Evolutionary conservation across 2,113 vertebrate genomes (phyloP), one percentile per base, ranked within the genome.

Genomic region (Lethenteron reissneri): DNA sequence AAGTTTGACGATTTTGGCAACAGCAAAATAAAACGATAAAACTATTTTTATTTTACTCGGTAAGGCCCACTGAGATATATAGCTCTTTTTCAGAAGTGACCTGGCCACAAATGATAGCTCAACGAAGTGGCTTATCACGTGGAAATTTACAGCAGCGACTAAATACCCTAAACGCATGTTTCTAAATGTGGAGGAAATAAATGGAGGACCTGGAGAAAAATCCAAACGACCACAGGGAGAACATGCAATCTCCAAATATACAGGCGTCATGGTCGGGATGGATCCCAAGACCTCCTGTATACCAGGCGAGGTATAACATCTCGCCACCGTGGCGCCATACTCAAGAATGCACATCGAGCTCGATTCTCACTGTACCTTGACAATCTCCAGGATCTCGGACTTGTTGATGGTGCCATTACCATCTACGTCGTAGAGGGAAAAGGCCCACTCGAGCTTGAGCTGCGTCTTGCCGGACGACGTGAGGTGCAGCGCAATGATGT

Each of bases 381-480:
- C 82, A 73, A 92, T 94, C 79, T 92, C 90, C 2, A 83, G 79
- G 75, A 92, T 88, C 75, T 95, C 90, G 0, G 62, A 72, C 80
- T 92, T 95, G 81, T 83, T 92, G 80, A 95, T 84, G 80, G 88
- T 82, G 1, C 91, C 90, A 1, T 92, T 95, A 71, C 89, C 82
- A 6, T 95, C 90, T 1, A 95, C 88, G 8, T 95, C 91, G 9
- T 92, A 95, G 57, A 96, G 83, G 0, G 88, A 89, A 80, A 96
- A 96, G 3, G 88, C 90, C 91, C 91, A 96, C 76, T 90, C 91
- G 3, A 96, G 81, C 58, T 95, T 96, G 8, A 87, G 84, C 73
- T 78, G 80, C 2, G 85, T 84, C 72, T 83, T 87, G 0, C 89
- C 88, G 0, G 80, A 81, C 0, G 87, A 87, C 71, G 91, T 96